These are phyloP conservation scores for Hydrochoerus hydrochaeris DNA, from an alignment of 2,113 vertebrate species.

Conservation along the genomic window DNA sequence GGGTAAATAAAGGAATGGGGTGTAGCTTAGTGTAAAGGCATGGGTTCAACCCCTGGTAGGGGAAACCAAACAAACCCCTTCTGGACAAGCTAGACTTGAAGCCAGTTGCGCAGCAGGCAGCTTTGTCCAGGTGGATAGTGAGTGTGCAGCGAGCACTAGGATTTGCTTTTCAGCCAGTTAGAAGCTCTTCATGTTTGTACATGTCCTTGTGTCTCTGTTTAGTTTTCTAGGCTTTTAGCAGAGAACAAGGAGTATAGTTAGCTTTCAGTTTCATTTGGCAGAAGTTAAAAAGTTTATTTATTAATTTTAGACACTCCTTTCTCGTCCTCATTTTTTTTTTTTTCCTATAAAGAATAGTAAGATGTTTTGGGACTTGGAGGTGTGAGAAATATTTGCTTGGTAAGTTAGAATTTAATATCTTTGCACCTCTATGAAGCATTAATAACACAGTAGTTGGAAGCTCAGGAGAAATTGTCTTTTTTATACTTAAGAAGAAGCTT, in stretches of 20 bases:
- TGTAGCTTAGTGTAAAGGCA: background rate
- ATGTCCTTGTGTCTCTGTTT: background rate
- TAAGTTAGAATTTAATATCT: background rate
- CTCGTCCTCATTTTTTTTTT: background rate
- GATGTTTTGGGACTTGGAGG: background rate
- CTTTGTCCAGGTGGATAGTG: background rate
- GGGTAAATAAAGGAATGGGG: background rate
- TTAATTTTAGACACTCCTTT: background rate
- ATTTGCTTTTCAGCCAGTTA: background rate
- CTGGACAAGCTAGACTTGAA: background rate
- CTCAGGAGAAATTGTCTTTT: background rate
- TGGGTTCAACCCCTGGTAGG: background rate
- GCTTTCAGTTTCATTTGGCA: background rate
- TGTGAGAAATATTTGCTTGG: background rate
- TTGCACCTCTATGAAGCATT: background rate
- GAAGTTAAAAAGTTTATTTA: conserved; percentile 23
- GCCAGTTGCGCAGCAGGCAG: background rate
- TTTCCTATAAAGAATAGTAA: background rate
- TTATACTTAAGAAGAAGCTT: background rate
- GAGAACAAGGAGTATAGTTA: background rate
- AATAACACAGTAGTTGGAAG: background rate
- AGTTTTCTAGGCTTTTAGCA: background rate
- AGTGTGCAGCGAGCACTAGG: background rate
- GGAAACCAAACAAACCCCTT: background rate
- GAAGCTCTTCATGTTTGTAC: background rate